These are phyloP conservation scores for Ochropacha duplaris DNA, from an alignment of 2,888 invertebrate genomes.

Conservation along the genomic window DNA sequence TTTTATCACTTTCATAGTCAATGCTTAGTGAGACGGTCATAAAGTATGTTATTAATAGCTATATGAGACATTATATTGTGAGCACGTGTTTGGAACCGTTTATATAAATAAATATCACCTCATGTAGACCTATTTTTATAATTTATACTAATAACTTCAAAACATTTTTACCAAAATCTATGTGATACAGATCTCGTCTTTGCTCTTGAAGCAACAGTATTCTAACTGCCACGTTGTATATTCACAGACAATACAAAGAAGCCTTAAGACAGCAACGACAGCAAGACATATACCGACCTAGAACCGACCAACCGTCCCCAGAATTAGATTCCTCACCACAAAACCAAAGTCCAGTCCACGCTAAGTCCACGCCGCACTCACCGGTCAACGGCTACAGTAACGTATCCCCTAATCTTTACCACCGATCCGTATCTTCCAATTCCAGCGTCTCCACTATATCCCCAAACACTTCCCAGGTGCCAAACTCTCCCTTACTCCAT, in stretches of 20 bases:
- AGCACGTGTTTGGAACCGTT: too few species aligned
- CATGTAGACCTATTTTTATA: not conserved
- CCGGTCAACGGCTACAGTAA: constrained; percentile 81
- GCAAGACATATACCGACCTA: constrained; percentile 90
- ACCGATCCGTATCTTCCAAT: constrained; percentile 59
- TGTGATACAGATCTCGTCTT: constrained; percentile 1
- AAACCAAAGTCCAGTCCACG: constrained; percentile 76
- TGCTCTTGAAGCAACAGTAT: constrained; percentile 13
- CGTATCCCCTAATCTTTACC: constrained; percentile 77
- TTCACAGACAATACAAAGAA: constrained; percentile 93
- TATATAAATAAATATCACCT: not conserved
- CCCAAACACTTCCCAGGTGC: constrained; percentile 63
- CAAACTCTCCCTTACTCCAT: constrained; percentile 74
- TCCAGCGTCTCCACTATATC: constrained; percentile 48
- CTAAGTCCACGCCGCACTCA: constrained; percentile 73
- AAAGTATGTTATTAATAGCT: not conserved
- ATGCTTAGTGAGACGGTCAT: not conserved
- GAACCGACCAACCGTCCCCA: constrained; percentile 83
- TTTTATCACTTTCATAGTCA: not conserved
- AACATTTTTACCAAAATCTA: not conserved
- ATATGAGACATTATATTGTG: not conserved
- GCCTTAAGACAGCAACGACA: constrained; percentile 92
- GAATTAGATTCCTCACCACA: constrained; percentile 80
- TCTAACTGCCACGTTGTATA: constrained; percentile 11
- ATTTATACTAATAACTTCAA: not conserved